These are phyloP conservation scores for Schlechtendalia chinensis DNA, from an alignment of 1,140 invertebrate species.

Conservation along the genomic window DNA sequence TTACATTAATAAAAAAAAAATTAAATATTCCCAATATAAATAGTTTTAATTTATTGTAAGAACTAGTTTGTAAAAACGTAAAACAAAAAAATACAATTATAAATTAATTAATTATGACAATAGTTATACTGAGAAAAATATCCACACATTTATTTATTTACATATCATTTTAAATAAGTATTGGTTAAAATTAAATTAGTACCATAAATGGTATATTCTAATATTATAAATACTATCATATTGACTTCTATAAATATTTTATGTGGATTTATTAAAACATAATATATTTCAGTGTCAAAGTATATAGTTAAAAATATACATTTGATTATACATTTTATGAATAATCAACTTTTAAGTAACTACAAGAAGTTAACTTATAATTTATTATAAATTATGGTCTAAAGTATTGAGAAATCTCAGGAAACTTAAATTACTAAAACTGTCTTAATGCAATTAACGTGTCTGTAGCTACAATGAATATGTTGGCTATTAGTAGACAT, in stretches of 20 bases:
- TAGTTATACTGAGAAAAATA: no score
- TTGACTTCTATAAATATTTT: background rate
- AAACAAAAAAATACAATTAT: no score
- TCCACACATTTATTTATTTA: no score
- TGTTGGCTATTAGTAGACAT: no score
- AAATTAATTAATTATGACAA: no score
- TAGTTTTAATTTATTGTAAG: no score
- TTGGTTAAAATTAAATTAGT: no score
- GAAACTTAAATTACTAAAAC: background rate
- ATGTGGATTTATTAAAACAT: background rate
- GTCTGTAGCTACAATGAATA: background rate
- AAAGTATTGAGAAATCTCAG: background rate
- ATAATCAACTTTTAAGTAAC: background rate
- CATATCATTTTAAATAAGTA: no score
- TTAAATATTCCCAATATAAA: no score
- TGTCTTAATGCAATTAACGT: background rate
- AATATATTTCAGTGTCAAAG: background rate
- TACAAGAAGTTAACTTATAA: background rate
- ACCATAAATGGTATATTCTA: background rate
- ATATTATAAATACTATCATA: background rate
- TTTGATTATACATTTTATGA: background rate
- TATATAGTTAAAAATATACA: background rate
- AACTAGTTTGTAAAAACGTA: no score
- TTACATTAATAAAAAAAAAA: no score
- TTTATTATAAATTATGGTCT: background rate